Percentiles rank a stretch among this genome's conserved stretches.
Evolutionary conservation across 2,888 invertebrate species (phyloP).

Genomic region (Drosophila nr. perissopoda): DNA sequence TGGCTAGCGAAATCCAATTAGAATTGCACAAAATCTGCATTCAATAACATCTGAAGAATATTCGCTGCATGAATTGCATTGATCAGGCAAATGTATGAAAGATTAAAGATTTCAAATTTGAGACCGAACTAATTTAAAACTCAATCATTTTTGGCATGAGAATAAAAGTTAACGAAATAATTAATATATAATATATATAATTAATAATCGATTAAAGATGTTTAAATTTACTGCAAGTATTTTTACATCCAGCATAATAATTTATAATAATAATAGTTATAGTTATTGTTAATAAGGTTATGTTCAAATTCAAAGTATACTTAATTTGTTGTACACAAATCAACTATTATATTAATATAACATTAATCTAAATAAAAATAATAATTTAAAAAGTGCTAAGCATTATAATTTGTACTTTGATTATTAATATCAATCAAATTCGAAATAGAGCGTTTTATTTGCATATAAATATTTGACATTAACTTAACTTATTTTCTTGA

Average conservation of each 20-base stretch:
- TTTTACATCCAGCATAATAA: background rate
- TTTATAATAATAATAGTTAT: background rate
- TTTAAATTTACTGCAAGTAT: background rate
- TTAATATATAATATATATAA: background rate
- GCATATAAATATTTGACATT: background rate
- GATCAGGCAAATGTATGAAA: background rate
- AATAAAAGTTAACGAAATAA: background rate
- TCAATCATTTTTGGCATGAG: background rate
- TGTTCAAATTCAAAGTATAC: background rate
- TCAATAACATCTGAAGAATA: background rate
- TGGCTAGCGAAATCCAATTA: background rate
- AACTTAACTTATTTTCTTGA: background rate
- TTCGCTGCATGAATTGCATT: background rate
- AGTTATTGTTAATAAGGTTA: background rate
- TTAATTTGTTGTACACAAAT: background rate
- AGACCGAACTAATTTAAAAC: background rate
- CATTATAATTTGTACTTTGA: background rate
- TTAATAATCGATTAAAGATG: background rate
- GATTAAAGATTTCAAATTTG: background rate
- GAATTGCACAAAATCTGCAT: background rate
- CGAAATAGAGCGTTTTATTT: background rate
- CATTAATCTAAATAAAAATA: background rate
- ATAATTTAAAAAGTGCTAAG: background rate
- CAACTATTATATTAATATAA: background rate
- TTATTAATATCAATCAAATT: background rate